These are phyloP conservation scores for Diloba caeruleocephala DNA, from an alignment of 2,888 invertebrate genomes.

Conservation along the genomic window DNA sequence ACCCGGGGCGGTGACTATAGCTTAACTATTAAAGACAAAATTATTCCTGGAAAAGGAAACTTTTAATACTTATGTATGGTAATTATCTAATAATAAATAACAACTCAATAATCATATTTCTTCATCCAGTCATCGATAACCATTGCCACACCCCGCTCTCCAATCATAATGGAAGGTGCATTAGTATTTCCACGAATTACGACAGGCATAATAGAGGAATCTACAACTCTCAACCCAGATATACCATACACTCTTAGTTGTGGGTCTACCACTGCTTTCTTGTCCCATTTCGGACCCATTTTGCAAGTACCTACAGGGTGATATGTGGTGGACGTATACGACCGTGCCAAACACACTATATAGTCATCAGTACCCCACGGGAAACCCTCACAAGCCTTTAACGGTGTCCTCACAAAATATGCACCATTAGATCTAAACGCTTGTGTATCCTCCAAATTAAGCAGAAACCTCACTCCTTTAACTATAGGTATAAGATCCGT, in stretches of 20 bases:
- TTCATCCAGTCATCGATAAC: conserved; percentile 68
- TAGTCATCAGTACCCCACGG: conserved; percentile 90
- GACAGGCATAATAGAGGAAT: conserved; percentile 94
- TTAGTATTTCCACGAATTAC: conserved; percentile 94
- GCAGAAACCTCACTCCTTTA: conserved; percentile 88
- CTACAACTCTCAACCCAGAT: conserved; percentile 90
- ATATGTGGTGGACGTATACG: conserved; percentile 88
- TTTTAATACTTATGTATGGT: too few species aligned
- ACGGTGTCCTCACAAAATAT: conserved; percentile 82
- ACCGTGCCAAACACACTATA: conserved; percentile 89
- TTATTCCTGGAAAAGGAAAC: too few species aligned
- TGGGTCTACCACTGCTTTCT: conserved; percentile 91
- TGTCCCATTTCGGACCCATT: conserved; percentile 88
- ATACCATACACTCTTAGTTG: conserved; percentile 91
- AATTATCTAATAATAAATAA: too few species aligned
- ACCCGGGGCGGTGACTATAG: too few species aligned
- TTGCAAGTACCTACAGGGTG: conserved; percentile 79
- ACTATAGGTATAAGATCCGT: conserved; percentile 89
- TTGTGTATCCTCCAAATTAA: conserved; percentile 88
- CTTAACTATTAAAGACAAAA: too few species aligned
- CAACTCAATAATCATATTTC: conserved; percentile 8
- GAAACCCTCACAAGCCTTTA: conserved; percentile 89
- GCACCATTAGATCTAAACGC: conserved; percentile 89
- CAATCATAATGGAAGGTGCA: conserved; percentile 94
- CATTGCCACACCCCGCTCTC: conserved; percentile 83